phyloP scores from a whole-genome alignment of 2,888 invertebrate species.

The Calameuta filiformis region DNA sequence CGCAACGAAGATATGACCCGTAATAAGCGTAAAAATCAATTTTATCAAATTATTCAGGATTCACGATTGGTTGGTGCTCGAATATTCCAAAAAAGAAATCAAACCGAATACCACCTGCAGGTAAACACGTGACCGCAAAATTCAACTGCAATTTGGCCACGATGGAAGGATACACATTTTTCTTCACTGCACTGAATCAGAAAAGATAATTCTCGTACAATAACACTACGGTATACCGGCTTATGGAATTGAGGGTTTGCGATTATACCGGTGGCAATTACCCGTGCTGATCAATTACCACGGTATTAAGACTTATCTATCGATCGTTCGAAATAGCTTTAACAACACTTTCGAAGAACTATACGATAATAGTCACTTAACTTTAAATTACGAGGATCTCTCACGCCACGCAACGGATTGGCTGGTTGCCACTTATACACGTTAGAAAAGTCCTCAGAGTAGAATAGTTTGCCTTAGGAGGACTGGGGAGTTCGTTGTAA shows the following conservation, averaged over 20 bases:
- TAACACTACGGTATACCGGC: background rate
- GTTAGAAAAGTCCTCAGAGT: background rate
- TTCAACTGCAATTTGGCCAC: background rate
- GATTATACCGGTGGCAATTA: slow-evolving; percentile 38
- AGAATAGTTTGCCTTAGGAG: background rate
- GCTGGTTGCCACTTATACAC: background rate
- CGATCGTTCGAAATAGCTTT: background rate
- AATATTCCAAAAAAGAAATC: background rate
- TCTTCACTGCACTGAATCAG: background rate
- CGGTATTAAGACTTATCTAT: slow-evolving; percentile 32
- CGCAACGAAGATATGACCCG: background rate
- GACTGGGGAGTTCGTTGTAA: background rate
- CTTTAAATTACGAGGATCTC: slow-evolving; percentile 39
- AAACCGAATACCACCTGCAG: background rate
- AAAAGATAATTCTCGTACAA: background rate
- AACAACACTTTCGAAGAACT: background rate
- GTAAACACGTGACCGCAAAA: background rate
- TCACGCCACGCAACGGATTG: slow-evolving; percentile 36
- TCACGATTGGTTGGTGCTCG: background rate
- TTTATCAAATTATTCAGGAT: background rate
- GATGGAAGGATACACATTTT: background rate
- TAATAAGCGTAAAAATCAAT: background rate
- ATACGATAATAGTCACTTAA: background rate
- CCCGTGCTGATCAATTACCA: slow-evolving; percentile 47
- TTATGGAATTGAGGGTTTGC: slow-evolving; percentile 45